Conservation (phyloP, 2,113 vertebrate genomes). For the Callorhinus ursinus region DNA sequence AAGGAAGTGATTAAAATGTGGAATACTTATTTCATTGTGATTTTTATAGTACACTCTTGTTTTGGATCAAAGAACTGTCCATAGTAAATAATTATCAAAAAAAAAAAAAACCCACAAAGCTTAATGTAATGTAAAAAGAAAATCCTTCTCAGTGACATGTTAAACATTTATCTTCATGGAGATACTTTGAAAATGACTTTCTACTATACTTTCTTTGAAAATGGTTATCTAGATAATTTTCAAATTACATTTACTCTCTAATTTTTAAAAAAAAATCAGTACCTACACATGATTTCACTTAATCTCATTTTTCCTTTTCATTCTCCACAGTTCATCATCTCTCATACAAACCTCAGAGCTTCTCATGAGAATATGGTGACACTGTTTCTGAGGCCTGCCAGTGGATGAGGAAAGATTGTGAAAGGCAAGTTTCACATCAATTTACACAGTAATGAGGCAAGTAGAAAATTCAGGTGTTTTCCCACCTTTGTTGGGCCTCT, state of each 20-base stretch:
- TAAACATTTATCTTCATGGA: neutral
- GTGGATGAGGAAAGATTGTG: neutral
- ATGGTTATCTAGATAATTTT: neutral
- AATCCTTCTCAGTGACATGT: neutral
- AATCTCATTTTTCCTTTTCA: neutral
- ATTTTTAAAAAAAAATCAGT: neutral
- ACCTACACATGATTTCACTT: neutral
- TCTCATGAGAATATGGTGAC: neutral
- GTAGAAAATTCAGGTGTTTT: neutral
- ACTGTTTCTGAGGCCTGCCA: neutral
- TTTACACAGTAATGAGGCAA: neutral
- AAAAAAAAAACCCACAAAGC: neutral
- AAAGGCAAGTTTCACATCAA: neutral
- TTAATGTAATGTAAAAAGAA: neutral
- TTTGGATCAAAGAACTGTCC: neutral
- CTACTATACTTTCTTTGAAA: neutral
- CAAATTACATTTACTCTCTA: neutral
- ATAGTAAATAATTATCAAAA: neutral
- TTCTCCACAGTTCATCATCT: neutral
- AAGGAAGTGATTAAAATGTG: neutral
- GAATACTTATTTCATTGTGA: neutral
- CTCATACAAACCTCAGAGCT: neutral
- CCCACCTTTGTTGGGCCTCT: neutral
- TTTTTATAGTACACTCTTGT: neutral
- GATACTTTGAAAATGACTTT: neutral